These are phyloP conservation scores for Zaprionus inermis DNA, from an alignment of 1,140 invertebrate species.

Conservation along the genomic window DNA sequence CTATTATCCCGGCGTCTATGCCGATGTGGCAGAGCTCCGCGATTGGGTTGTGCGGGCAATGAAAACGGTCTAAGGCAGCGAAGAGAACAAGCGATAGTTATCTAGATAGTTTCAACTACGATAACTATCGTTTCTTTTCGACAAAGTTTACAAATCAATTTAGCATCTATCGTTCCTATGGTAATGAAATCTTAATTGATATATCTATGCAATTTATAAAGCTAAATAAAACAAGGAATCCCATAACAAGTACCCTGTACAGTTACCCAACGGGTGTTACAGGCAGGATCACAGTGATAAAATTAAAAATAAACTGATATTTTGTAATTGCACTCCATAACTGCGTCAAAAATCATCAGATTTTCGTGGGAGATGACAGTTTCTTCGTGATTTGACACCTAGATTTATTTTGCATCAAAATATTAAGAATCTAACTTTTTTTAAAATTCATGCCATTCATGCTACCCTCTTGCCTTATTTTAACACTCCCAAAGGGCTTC, in stretches of 20 bases:
- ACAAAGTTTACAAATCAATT: neutral
- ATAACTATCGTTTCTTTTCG: neutral
- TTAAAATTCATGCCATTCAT: no score
- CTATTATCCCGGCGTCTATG: conserved; percentile 53
- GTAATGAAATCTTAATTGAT: neutral
- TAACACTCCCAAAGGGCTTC: no score
- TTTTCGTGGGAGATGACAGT: no score
- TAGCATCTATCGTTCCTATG: neutral
- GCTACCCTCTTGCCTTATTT: no score
- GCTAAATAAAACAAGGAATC: neutral
- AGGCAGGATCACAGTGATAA: neutral
- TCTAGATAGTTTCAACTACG: neutral
- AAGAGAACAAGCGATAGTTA: neutral
- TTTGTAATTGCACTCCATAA: no score
- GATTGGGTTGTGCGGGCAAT: conserved; percentile 33
- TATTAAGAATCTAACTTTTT: no score
- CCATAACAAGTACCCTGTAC: neutral
- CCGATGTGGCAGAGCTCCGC: conserved; percentile 50
- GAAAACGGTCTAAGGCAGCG: neutral
- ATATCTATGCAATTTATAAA: neutral
- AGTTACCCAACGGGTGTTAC: neutral
- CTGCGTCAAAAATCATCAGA: no score
- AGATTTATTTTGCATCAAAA: no score
- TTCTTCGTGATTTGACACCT: no score
- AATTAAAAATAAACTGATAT: neutral